phyloP scores from a whole-genome alignment of 2,888 invertebrate genomes.

The Papilio elwesi region DNA sequence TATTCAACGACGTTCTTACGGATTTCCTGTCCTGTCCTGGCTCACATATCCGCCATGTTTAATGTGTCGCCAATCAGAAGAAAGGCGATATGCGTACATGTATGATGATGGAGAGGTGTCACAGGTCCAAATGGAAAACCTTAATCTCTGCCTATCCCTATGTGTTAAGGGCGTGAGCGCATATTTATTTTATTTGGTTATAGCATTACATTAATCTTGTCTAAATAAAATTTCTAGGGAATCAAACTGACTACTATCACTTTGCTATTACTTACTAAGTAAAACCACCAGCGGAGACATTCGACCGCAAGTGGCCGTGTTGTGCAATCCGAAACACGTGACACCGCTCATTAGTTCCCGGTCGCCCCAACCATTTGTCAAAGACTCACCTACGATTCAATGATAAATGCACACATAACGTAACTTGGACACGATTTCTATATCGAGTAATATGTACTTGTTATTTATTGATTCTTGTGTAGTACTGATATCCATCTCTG shows the following conservation, averaged over 20 bases:
- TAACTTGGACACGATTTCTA: constrained; percentile 29
- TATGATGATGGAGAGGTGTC: no score
- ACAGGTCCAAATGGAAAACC: no score
- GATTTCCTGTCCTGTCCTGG: no score
- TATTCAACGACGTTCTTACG: no score
- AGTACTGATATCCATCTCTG: no score
- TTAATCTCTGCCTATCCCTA: no score
- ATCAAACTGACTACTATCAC: not conserved
- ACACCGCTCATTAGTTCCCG: constrained; percentile 25
- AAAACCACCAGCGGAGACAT: constrained; percentile 1
- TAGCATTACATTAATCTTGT: no score
- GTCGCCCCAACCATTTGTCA: constrained; percentile 29
- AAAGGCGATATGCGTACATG: no score
- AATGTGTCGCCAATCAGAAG: no score
- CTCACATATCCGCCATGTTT: no score
- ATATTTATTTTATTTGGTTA: no score
- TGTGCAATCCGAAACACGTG: constrained; percentile 3
- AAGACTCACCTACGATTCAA: constrained; percentile 35
- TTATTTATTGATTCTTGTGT: not conserved
- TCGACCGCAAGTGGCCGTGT: constrained; percentile 15
- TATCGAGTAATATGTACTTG: not conserved
- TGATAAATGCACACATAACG: constrained; percentile 40
- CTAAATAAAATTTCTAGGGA: not conserved
- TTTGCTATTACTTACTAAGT: not conserved
- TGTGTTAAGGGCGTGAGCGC: no score